Evolutionary conservation across 2,113 vertebrate genomes (phyloP), one percentile per base, ranked within the genome.

Genomic region (Bostrychus sinensis): DNA sequence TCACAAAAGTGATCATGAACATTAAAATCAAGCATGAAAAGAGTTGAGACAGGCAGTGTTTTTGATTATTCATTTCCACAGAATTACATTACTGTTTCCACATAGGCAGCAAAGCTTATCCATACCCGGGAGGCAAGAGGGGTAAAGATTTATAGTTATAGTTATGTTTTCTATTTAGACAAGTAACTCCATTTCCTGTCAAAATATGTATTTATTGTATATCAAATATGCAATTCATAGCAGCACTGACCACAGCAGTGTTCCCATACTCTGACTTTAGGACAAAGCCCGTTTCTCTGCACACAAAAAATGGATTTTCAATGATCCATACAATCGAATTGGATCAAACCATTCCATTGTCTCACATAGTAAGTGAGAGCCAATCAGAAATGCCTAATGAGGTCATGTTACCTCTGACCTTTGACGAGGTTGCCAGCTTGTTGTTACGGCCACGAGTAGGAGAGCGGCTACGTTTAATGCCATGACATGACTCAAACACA

Each of bases 401-500:
- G 76, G 81, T 64, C 58, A 58, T 36, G 78, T 85, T 90, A 90
- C 89, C 91, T 91, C 79, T 60, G 81, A 90, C 88, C 84, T 64
- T 75, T 66, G 81, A 22, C 14, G 81, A 66, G 68, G 73, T 64
- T 10, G 81, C 66, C 83, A 38, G 80, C 66, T 56, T 89, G 82
- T 37, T 60, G 81, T 62, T 67, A 34, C 56, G 82, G 56, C 66
- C 70, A 25, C 13, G 80, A 60, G 58, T 25, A 54, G 77, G 50
- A 22, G 82, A 63, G 63, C 57, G 81, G 61, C 53, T 42, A 28
- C 56, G 78, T 63, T 81, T 72, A 76, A 73, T 23, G 63, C 88
- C 81, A 71, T 72, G 82, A 80, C 89, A 91, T 19, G 85, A 90
- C 78, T 89, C 85, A 91, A 89, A 90, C 75, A 92, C 82, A 91